Evolutionary conservation across 2,113 vertebrate species (phyloP).

Genomic region (Oncorhynchus kisutch): DNA sequence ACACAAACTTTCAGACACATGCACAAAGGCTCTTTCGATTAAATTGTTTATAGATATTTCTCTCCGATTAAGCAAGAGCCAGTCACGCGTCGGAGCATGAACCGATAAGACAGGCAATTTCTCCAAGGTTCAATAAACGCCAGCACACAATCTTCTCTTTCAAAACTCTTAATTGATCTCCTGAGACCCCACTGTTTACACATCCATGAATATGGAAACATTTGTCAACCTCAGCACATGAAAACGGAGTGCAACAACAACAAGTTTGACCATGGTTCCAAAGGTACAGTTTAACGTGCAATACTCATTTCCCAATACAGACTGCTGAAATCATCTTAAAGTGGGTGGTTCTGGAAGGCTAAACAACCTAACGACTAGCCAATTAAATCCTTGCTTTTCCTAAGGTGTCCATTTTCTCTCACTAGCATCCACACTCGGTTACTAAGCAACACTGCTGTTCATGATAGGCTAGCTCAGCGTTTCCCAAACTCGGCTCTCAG

Average conservation of each 20-base stretch:
- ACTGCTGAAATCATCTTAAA: slow-evolving; percentile 34
- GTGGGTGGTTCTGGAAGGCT: slow-evolving; percentile 22
- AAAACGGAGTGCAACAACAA: slow-evolving; percentile 19
- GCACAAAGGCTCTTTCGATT: slow-evolving; percentile 33
- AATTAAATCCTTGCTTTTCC: not conserved
- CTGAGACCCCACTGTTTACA: slow-evolving; percentile 63
- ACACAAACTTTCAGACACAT: not conserved
- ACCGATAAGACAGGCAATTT: slow-evolving; percentile 68
- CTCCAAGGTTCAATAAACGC: slow-evolving; percentile 47
- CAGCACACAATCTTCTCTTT: slow-evolving; percentile 51
- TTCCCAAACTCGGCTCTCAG: too few species aligned
- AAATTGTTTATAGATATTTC: slow-evolving; percentile 61
- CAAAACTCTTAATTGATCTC: slow-evolving; percentile 77
- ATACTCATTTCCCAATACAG: not conserved
- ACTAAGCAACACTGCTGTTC: slow-evolving; percentile 44
- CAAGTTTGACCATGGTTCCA: slow-evolving; percentile 24
- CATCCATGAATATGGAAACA: slow-evolving; percentile 62
- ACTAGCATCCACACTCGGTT: slow-evolving; percentile 14
- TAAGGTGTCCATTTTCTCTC: not conserved
- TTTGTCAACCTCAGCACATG: slow-evolving; percentile 48
- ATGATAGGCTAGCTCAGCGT: too few species aligned
- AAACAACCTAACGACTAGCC: not conserved
- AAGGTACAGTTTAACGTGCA: slow-evolving; percentile 19
- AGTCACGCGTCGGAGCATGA: slow-evolving; percentile 55
- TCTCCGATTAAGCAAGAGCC: slow-evolving; percentile 62